Base-by-base conservation (phyloP, 2,113 vertebrate species). In the Barnardius zonarius region DNA sequence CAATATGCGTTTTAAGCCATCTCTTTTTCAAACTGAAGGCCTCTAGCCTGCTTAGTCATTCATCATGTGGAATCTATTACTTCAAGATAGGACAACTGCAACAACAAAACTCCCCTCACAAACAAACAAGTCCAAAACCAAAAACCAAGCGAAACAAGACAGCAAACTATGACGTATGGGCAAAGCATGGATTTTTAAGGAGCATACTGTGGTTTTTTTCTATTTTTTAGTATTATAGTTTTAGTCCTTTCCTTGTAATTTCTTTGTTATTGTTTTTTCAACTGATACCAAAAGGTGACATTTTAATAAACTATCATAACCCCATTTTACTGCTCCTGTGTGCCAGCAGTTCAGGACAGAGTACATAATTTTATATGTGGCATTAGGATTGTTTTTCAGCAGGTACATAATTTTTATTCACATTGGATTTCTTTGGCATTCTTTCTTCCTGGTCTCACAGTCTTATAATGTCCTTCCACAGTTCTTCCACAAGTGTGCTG, bases 171-270 rank as follows among this genome's bases (percentile, higher is more conserved):
- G 35, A 7, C 46, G 28, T 30, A 12, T 59, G 6, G 3, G 12
- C 2, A 86, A 72, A 59, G 3, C 2, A 73, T 13, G 5, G 6
- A 17, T 39, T 76, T 91, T 5, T 55, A 30, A 49, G 22, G 6
- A 92, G 1, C 14, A n/a, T 46, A 59, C 33, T 15, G 0, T 15
- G 11, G 0, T 3, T 31, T 27, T 61, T 83, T 62, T 30, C 0
- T 16, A 3, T 17, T 39, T 67, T 72, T 55, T 49, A 11, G 5
- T 44, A 67, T 33, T 73, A 68, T 37, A 1, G 0, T 35, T 69
- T 48, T 74, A 66, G 84, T 62, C 0, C 2, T 73, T 54, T 69
- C 3, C 1, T 44, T 37, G 7, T 25, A 25, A n/a, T 64, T 83
- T 72, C 13, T 4, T 61, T 24, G 4, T n/a, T 72, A 5, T n/a